A percentile compares a stretch with the other conserved stretches of the same genome.
phyloP scores from a whole-genome alignment of 2,113 vertebrate genomes.

The Ochotona princeps region DNA sequence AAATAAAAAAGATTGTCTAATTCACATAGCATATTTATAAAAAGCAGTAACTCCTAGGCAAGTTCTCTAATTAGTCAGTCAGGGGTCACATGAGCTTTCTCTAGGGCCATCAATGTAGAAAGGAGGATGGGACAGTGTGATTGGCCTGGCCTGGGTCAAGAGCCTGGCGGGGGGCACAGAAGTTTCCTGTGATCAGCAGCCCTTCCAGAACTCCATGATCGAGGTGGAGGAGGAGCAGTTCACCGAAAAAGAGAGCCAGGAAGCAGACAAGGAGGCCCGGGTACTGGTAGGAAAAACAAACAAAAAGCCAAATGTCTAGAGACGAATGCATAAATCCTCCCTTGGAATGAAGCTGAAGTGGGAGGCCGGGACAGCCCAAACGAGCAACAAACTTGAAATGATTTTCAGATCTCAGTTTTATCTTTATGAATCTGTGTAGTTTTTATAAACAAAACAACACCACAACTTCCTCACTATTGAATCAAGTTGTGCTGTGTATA shows the following conservation, averaged over 20 bases:
- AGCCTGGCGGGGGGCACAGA: not conserved
- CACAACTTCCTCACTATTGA: not conserved
- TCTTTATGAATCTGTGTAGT: not conserved
- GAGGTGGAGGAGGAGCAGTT: not conserved
- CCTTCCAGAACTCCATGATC: not conserved
- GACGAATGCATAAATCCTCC: constrained; percentile 2
- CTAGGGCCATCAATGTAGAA: not conserved
- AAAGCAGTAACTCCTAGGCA: not conserved
- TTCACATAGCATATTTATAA: not conserved
- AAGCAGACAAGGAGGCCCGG: constrained; percentile 10
- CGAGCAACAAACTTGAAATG: constrained; percentile 27
- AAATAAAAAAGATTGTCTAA: not conserved
- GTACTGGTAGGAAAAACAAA: constrained; percentile 57
- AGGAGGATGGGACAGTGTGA: not conserved
- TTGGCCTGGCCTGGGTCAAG: not conserved
- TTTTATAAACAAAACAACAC: constrained; percentile 5
- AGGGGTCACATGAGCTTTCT: not conserved
- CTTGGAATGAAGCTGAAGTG: not conserved
- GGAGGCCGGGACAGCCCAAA: not conserved
- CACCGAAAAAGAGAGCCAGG: constrained; percentile 1
- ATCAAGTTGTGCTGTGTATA: not conserved
- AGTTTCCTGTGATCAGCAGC: not conserved
- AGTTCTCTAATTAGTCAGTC: constrained; percentile 1
- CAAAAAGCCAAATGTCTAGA: constrained; percentile 50
- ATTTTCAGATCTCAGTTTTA: constrained; percentile 12